Conservation (phyloP, 2,797 vertebrate genomes). For the Schizopygopsis malacanthus region DNA sequence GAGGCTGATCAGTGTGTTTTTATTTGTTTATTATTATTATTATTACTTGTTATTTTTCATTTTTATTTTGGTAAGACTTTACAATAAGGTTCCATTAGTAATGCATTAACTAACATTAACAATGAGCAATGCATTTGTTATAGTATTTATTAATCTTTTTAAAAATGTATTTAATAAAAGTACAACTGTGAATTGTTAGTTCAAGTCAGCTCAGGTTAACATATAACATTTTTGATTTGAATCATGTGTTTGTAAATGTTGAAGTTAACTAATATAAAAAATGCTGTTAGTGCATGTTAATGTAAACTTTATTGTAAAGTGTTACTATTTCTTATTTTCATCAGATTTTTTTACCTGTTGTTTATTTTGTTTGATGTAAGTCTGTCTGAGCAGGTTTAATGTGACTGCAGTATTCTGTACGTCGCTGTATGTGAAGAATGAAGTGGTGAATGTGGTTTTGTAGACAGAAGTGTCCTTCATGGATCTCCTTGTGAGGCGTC, state of each 20-base stretch:
- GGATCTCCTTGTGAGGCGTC: background rate
- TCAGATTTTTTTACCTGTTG: background rate
- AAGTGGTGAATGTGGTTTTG: background rate
- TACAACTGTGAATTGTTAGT: background rate
- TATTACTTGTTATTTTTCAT: background rate
- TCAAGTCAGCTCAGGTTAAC: background rate
- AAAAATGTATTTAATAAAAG: background rate
- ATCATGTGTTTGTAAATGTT: background rate
- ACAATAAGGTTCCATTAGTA: no score
- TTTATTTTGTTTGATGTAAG: background rate
- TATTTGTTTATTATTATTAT: background rate
- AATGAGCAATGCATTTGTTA: background rate
- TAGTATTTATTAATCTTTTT: background rate
- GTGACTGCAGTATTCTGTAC: background rate
- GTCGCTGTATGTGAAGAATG: background rate
- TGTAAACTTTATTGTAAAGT: background rate
- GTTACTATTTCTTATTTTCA: background rate
- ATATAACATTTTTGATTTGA: background rate
- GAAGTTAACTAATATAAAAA: background rate
- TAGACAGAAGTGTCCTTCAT: conserved; percentile 23
- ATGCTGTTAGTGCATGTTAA: background rate
- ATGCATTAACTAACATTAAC: no score
- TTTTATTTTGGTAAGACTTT: background rate
- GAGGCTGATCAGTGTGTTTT: background rate
- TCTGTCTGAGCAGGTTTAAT: background rate